Evolutionary conservation across 1,140 invertebrate genomes (phyloP).

Genomic region (Mesaphorura yosii): DNA sequence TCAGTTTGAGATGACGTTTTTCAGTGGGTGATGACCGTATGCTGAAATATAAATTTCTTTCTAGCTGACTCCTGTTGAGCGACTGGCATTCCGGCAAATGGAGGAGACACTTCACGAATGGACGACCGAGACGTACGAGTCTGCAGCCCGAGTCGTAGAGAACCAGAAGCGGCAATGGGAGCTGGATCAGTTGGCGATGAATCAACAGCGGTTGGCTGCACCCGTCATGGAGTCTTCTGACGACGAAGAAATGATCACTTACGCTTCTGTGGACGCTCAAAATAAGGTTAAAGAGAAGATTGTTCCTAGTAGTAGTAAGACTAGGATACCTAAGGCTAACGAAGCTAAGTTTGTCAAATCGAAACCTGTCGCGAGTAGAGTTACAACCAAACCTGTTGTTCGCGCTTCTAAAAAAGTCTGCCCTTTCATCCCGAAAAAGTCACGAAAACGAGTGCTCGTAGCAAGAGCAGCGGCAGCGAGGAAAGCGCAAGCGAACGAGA

Average conservation of each 20-base stretch:
- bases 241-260: constrained; percentile 29
- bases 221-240: constrained; percentile 42
- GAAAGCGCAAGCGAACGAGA: no score
- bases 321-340: no score
- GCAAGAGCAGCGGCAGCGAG: no score
- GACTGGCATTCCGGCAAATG: constrained; percentile 83
- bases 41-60: constrained; percentile 22
- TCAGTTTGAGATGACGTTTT: no score
- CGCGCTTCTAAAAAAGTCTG: no score
- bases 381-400: no score
- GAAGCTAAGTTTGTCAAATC: no score
- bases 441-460: no score
- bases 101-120: constrained; percentile 76
- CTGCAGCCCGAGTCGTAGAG: constrained; percentile 80
- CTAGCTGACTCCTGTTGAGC: constrained; percentile 79
- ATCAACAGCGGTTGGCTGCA: constrained; percentile 38
- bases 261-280: constrained; percentile 26
- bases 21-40: not conserved
- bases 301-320: no score
- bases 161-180: constrained; percentile 91
- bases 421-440: no score
- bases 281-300: constrained; percentile 26
- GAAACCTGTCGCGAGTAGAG: no score
- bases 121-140: constrained; percentile 68
- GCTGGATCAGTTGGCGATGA: constrained; percentile 62